Conservation (phyloP, 2,888 invertebrate species). For the Clostera curtula region DNA sequence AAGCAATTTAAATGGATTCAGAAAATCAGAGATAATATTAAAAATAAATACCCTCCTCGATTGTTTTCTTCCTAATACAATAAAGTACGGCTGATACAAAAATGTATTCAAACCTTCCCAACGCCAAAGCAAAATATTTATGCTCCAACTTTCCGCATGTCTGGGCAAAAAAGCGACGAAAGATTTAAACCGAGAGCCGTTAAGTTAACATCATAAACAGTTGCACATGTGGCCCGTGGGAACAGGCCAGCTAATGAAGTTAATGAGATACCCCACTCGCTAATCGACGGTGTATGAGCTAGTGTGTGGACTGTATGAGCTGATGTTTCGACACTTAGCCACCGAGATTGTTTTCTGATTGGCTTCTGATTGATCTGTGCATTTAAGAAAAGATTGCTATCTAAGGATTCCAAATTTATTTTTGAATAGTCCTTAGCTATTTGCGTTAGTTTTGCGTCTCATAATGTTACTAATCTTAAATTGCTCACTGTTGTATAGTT, state of each 20-base stretch:
- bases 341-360: slow-evolving; percentile 5
- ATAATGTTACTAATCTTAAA: too few relatives aligned
- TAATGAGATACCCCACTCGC: slow-evolving; percentile 52
- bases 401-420: too few relatives aligned
- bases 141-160: slow-evolving; percentile 23
- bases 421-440: too few relatives aligned
- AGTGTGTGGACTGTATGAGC: slow-evolving; percentile 20
- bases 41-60: too few relatives aligned
- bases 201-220: slow-evolving; percentile 47
- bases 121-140: slow-evolving; percentile 26
- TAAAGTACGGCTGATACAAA: slow-evolving; percentile 7
- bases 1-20: too few relatives aligned
- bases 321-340: slow-evolving; percentile 22
- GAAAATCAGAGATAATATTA: too few relatives aligned
- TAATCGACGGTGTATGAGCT: slow-evolving; percentile 42
- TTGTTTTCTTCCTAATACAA: too few relatives aligned
- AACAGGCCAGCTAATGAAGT: slow-evolving; percentile 45
- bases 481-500: too few relatives aligned
- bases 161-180: slow-evolving; percentile 40
- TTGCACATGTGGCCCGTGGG: slow-evolving; percentile 62
- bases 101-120: not conserved
- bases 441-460: too few relatives aligned
- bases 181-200: slow-evolving; percentile 41
- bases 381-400: too few relatives aligned
- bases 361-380: not conserved